These are phyloP conservation scores for Heliconius cydno DNA, from an alignment of 2,888 invertebrate species.

Conservation along the genomic window DNA sequence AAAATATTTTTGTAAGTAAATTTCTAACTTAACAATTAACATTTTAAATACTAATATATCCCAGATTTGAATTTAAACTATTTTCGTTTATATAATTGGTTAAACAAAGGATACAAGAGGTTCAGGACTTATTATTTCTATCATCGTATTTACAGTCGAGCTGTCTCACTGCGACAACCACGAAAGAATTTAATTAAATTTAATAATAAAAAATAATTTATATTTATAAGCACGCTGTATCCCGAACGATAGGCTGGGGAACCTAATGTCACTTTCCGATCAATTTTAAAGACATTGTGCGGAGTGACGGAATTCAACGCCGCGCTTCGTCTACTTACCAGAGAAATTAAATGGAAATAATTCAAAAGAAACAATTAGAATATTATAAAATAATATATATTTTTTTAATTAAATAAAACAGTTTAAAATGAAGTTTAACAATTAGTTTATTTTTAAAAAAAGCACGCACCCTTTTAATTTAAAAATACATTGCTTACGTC, in stretches of 20 bases:
- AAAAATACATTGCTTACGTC: slow-evolving; percentile 35
- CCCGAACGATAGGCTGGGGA: background rate
- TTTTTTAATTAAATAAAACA: background rate
- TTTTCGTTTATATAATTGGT: too few species aligned
- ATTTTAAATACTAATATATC: too few species aligned
- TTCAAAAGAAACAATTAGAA: background rate
- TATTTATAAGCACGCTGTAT: background rate
- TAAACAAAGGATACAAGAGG: too few species aligned
- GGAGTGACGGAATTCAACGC: background rate
- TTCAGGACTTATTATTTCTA: too few species aligned
- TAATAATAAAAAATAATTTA: background rate
- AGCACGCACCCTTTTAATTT: slow-evolving; percentile 20
- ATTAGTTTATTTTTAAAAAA: slow-evolving; percentile 14
- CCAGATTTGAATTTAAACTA: too few species aligned
- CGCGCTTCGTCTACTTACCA: background rate
- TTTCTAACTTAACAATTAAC: too few species aligned
- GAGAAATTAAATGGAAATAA: background rate
- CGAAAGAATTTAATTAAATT: too few species aligned
- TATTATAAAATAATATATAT: background rate
- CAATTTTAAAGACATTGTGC: background rate
- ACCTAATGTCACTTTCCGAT: background rate
- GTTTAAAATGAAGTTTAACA: background rate
- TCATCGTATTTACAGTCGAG: too few species aligned
- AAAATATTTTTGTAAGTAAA: too few species aligned
- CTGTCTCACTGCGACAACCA: too few species aligned